These are phyloP conservation scores for Hydropsyche betteni DNA, from an alignment of 2,888 invertebrate genomes.

Conservation along the genomic window DNA sequence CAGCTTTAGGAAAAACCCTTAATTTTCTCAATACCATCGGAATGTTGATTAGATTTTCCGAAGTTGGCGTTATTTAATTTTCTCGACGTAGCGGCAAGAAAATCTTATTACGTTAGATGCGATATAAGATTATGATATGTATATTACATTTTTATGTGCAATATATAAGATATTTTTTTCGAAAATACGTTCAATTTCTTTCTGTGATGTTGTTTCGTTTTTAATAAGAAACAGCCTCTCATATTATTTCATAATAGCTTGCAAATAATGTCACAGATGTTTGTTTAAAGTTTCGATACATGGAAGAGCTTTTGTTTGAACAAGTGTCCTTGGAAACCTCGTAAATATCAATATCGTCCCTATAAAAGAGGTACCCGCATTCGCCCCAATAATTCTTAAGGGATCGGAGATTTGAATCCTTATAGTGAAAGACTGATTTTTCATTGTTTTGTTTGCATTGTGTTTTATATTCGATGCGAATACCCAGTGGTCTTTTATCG, in stretches of 20 bases:
- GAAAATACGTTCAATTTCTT: too few relatives aligned
- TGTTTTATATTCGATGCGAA: neutral
- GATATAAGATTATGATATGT: constrained; percentile 19
- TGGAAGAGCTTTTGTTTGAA: neutral
- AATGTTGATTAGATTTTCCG: constrained; percentile 37
- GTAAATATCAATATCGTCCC: neutral
- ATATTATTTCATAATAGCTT: neutral
- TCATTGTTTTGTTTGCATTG: neutral
- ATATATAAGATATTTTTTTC: neutral
- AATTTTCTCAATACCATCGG: constrained; percentile 14
- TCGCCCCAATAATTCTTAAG: constrained; percentile 15
- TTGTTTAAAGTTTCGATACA: neutral
- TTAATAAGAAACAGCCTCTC: too few relatives aligned
- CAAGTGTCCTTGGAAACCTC: neutral
- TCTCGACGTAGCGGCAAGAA: constrained; percentile 34
- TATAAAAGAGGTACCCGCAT: neutral
- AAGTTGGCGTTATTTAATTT: constrained; percentile 39
- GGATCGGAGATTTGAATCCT: constrained; percentile 8
- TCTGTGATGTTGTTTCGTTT: too few relatives aligned
- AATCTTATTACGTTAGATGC: constrained; percentile 36
- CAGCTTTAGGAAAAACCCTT: too few relatives aligned
- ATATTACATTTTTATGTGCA: neutral
- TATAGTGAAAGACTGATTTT: constrained; percentile 12
- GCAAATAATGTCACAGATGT: neutral
- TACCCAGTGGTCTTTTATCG: too few relatives aligned